Base-by-base conservation (phyloP, 2,797 vertebrate species). In the Euphonia xanthogaster region DNA sequence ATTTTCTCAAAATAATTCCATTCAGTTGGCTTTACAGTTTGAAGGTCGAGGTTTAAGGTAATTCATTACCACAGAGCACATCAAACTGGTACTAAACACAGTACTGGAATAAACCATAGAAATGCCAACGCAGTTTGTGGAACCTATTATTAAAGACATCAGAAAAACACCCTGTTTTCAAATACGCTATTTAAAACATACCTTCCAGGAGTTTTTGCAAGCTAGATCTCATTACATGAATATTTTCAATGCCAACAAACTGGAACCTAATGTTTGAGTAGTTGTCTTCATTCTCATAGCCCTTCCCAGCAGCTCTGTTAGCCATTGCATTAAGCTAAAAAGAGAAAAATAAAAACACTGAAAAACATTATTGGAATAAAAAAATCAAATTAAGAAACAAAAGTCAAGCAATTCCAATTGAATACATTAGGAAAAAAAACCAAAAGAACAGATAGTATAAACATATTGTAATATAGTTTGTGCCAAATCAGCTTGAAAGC, bases 221-320 rank as follows among this genome's bases (percentile, higher is more conserved):
- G 93, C 99, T 99, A 86, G 98, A 96, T 80, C 99, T 98, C 99
- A 99, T 99, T 13, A 99, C 99, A 7, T 99, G 99, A 97, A 99
- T 99, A 97, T 99, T 99, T 98, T 99, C 99, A 78, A 99, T 99
- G 94, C 99, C 99, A 91, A 99, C 99, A 97, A 99, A 99, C 97
- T 99, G 99, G 97, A 99, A 99, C 94, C 99, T 98, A 96, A 99
- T 99, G 97, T 99, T 99, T 88, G 99, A 99, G 97, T 99, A 99
- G 97, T 99, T 99, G 97, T 99, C 99, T 96, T 99, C 99, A 37
- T 99, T 99, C 97, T 99, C 99, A 67, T 99, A 99, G 89, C 99
- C 99, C 98, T 99, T 99, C 61, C 99, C 99, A n/a, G 99, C 99
- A 27, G 99, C 99, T 95, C 99, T 98, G 97, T 99, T 99, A 14